These are phyloP conservation scores for Drosophila tanythrix DNA, from an alignment of 2,888 invertebrate genomes.

Conservation along the genomic window DNA sequence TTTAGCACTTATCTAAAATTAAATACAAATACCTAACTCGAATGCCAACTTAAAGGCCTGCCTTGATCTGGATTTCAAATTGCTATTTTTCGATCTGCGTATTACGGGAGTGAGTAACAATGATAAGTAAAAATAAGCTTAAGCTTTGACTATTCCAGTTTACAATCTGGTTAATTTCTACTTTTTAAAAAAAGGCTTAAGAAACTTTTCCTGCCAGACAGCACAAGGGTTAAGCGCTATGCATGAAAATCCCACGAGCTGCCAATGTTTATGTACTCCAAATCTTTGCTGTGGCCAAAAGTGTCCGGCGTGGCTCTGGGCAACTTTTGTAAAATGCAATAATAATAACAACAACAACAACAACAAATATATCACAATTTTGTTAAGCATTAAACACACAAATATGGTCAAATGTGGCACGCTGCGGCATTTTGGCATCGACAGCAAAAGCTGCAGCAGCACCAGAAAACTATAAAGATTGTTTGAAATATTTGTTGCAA, in stretches of 20 bases:
- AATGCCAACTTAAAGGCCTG: not conserved
- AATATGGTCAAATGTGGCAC: constrained; percentile 78
- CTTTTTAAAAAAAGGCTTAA: not conserved
- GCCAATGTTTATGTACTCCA: constrained; percentile 22
- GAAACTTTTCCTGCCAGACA: not conserved
- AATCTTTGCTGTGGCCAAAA: constrained; percentile 16
- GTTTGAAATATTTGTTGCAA: constrained; percentile 13
- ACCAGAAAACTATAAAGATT: constrained; percentile 29
- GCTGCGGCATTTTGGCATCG: constrained; percentile 62
- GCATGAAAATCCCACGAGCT: constrained; percentile 58
- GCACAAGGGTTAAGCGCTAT: constrained; percentile 42
- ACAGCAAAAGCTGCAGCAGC: constrained; percentile 7
- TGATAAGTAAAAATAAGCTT: no score
- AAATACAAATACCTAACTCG: not conserved
- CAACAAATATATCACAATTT: constrained; percentile 42
- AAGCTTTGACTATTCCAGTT: not conserved
- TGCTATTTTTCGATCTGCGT: no score
- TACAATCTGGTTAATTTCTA: no score
- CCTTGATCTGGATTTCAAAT: not conserved
- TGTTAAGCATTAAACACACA: constrained; percentile 38
- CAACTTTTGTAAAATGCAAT: constrained; percentile 51
- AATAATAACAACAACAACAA: constrained; percentile 24
- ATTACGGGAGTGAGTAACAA: not conserved
- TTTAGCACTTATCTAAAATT: not conserved
- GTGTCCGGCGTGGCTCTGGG: constrained; percentile 42